phyloP scores from a whole-genome alignment of 2,113 vertebrate species.

The Gila orcuttii region DNA sequence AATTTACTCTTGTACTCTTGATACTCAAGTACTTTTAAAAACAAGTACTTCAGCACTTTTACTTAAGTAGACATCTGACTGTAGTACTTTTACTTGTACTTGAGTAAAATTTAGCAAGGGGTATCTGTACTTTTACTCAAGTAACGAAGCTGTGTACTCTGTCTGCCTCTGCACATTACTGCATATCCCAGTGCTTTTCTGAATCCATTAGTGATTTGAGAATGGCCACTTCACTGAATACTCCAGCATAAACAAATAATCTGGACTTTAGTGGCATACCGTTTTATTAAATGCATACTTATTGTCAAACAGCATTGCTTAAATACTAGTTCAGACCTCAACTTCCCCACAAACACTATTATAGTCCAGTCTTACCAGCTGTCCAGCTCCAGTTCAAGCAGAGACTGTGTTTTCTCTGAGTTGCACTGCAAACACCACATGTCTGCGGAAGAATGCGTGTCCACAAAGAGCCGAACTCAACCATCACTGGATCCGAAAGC shows the following conservation, averaged over 20 bases:
- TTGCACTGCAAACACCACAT: conserved; percentile 98
- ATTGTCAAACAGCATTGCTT: not conserved
- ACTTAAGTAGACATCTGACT: no score
- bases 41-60: no score
- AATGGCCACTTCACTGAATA: not conserved
- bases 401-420: conserved; percentile 91
- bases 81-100: no score
- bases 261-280: not conserved
- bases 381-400: conserved; percentile 92
- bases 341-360: conserved; percentile 24
- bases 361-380: conserved; percentile 80
- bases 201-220: not conserved
- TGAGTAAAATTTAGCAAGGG: no score
- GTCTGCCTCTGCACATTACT: no score
- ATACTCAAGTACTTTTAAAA: no score
- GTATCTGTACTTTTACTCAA: no score
- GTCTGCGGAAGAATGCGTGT: conserved; percentile 62
- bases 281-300: not conserved
- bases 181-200: not conserved
- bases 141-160: no score
- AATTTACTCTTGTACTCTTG: no score
- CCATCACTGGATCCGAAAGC: conserved; percentile 19
- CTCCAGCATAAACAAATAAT: not conserved
- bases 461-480: conserved; percentile 55
- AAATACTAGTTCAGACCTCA: not conserved